Conservation (phyloP, 2,797 vertebrate genomes). For the Sylvilagus floridanus region DNA sequence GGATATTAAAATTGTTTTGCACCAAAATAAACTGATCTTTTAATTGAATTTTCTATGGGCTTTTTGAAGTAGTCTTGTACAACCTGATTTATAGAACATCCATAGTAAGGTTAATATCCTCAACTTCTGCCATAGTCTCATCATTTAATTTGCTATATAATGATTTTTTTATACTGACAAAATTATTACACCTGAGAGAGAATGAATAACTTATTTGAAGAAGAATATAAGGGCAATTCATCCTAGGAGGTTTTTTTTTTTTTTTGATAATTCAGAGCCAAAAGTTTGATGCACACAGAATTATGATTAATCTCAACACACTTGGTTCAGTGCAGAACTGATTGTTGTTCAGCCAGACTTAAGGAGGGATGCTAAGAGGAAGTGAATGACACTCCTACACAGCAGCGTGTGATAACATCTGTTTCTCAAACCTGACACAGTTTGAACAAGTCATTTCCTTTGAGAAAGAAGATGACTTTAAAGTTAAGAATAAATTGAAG, state of each 20-base stretch:
- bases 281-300: background rate
- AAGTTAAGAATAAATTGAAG: slow-evolving; percentile 35
- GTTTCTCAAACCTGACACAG: slow-evolving; percentile 25
- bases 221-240: slow-evolving; percentile 25
- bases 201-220: slow-evolving; percentile 23
- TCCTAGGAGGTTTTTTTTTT: background rate
- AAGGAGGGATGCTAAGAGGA: background rate
- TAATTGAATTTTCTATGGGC: no score
- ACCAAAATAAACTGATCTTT: no score
- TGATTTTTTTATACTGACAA: background rate
- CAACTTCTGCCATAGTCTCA: background rate
- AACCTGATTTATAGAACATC: background rate
- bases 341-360: slow-evolving; percentile 17
- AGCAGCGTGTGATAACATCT: background rate
- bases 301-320: background rate
- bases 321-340: background rate
- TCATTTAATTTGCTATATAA: slow-evolving; percentile 28
- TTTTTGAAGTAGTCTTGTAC: background rate
- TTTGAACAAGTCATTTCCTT: slow-evolving; percentile 31
- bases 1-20: no score
- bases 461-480: slow-evolving; percentile 40
- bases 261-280: slow-evolving; percentile 34
- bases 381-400: background rate
- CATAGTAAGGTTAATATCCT: background rate
- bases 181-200: slow-evolving; percentile 10